phyloP scores from a whole-genome alignment of 2,113 vertebrate species.

The Silurus meridionalis region DNA sequence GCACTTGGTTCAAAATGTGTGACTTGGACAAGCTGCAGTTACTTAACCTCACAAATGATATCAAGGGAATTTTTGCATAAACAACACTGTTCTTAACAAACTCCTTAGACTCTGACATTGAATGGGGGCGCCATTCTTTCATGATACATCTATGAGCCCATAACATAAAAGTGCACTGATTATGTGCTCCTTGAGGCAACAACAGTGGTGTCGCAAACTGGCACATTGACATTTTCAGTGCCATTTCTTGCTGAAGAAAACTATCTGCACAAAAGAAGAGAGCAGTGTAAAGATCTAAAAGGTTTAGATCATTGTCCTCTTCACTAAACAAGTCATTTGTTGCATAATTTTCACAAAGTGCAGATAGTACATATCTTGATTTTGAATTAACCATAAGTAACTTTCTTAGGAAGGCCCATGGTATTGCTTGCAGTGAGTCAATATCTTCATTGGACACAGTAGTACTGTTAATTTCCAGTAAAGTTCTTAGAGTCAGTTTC shows the following conservation, averaged over 20 bases:
- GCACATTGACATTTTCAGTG: constrained; percentile 73
- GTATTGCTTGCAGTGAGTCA: constrained; percentile 35
- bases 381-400: constrained; percentile 58
- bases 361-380: constrained; percentile 27
- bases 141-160: constrained; percentile 69
- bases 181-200: constrained; percentile 60
- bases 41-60: constrained; percentile 75
- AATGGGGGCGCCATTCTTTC: constrained; percentile 55
- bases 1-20: constrained; percentile 66
- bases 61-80: constrained; percentile 51
- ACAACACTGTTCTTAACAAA: constrained; percentile 61
- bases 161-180: constrained; percentile 67
- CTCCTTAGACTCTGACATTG: constrained; percentile 36
- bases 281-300: constrained; percentile 69
- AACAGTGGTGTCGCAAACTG: constrained; percentile 73
- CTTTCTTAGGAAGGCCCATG: constrained; percentile 56
- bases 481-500: constrained; percentile 54
- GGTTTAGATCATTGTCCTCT: constrained; percentile 49
- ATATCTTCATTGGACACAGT: neutral
- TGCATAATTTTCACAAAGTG: neutral
- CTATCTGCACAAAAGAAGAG: constrained; percentile 70
- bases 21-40: constrained; percentile 74
- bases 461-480: constrained; percentile 56
- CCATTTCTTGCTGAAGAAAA: constrained; percentile 69
- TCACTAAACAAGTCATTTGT: neutral